phyloP scores from a whole-genome alignment of 2,113 vertebrate species.

The Girardinichthys multiradiatus region DNA sequence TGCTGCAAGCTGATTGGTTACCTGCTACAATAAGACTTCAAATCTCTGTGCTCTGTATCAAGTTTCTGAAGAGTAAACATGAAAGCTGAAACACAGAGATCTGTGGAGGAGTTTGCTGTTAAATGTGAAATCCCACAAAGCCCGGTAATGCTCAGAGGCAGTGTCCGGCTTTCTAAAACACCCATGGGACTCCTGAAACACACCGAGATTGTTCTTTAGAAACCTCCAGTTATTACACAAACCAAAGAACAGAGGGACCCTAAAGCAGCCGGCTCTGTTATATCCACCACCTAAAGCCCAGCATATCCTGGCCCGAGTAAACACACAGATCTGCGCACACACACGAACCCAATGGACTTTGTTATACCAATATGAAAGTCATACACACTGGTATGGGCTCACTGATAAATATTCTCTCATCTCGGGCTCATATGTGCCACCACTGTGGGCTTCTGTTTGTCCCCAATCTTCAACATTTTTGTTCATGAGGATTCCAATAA shows the following conservation, averaged over 20 bases:
- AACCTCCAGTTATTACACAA: slow-evolving; percentile 33
- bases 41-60: neutral
- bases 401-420: slow-evolving; percentile 39
- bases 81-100: neutral
- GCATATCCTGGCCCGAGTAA: slow-evolving; percentile 33
- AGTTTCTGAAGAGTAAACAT: neutral
- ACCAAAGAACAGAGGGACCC: slow-evolving; percentile 21
- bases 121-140: slow-evolving; percentile 26
- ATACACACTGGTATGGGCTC: slow-evolving; percentile 27
- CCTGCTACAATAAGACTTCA: neutral
- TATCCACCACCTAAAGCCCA: slow-evolving; percentile 61
- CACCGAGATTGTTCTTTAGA: slow-evolving; percentile 20
- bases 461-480: slow-evolving; percentile 72
- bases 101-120: slow-evolving; percentile 8
- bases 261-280: slow-evolving; percentile 32
- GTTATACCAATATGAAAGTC: slow-evolving; percentile 54
- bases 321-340: slow-evolving; percentile 33
- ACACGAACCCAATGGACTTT: slow-evolving; percentile 28
- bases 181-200: slow-evolving; percentile 29
- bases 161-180: slow-evolving; percentile 28
- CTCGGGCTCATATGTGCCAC: slow-evolving; percentile 51
- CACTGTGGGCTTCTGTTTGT: slow-evolving; percentile 66
- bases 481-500: slow-evolving; percentile 75
- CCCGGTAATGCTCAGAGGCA: slow-evolving; percentile 15
- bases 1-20: neutral